These are phyloP conservation scores for Upupa epops DNA, from an alignment of 2,113 vertebrate genomes.

Conservation along the genomic window DNA sequence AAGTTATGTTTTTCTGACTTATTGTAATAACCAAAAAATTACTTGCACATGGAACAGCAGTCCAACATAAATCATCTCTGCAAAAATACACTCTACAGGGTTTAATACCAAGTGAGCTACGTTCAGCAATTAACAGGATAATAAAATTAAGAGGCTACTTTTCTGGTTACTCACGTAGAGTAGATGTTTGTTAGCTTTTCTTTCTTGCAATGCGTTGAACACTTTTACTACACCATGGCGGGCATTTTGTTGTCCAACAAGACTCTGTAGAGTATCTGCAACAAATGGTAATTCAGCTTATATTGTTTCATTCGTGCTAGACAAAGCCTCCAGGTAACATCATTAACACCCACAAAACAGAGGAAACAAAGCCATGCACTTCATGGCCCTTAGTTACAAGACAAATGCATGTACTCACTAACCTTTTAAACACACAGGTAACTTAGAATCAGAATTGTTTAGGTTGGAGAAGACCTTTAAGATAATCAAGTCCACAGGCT, in stretches of 20 bases:
- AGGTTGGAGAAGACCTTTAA: too few relatives aligned
- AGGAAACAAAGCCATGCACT: not conserved
- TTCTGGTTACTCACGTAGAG: slow-evolving; percentile 88
- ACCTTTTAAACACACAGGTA: not conserved
- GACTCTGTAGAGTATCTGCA: slow-evolving; percentile 91
- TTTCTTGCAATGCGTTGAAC: slow-evolving; percentile 94
- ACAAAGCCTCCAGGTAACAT: not conserved
- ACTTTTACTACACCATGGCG: slow-evolving; percentile 95
- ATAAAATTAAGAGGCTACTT: not conserved
- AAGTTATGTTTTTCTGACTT: not conserved
- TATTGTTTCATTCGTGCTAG: not conserved
- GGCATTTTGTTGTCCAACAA: slow-evolving; percentile 97
- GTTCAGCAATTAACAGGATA: not conserved
- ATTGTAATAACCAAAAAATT: not conserved
- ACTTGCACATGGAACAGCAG: not conserved
- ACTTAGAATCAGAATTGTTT: not conserved
- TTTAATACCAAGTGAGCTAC: not conserved
- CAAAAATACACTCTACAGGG: not conserved
- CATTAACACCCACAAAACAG: not conserved
- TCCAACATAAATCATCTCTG: not conserved
- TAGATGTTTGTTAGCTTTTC: slow-evolving; percentile 95
- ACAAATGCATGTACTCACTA: not conserved
- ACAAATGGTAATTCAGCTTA: not conserved
- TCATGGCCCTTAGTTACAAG: not conserved
- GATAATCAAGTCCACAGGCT: not conserved